Evolutionary conservation across 2,888 invertebrate species (phyloP).

Genomic region (Sialis fuliginosa): DNA sequence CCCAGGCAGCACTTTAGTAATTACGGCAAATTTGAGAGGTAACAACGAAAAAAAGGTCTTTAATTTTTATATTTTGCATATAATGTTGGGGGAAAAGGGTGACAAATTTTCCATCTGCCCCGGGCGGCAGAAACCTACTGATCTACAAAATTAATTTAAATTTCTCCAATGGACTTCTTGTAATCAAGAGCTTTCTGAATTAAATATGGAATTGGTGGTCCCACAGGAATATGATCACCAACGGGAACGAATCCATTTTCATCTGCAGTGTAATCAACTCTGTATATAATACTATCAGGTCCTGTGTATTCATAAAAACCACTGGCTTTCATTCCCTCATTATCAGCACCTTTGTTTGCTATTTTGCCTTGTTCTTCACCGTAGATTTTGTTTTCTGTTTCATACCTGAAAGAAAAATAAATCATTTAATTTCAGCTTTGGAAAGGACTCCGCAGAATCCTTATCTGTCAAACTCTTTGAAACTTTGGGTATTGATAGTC

Average conservation of each 20-base stretch:
- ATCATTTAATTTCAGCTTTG: not conserved
- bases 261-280: slow-evolving; percentile 40
- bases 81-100: too few species aligned
- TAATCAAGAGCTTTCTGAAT: slow-evolving; percentile 15
- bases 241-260: slow-evolving; percentile 44
- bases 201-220: slow-evolving; percentile 23
- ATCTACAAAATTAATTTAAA: slow-evolving; percentile 5
- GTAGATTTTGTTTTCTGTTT: slow-evolving; percentile 43
- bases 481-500: too few species aligned
- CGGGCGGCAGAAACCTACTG: not conserved
- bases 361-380: slow-evolving; percentile 39
- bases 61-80: too few species aligned
- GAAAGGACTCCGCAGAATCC: too few species aligned
- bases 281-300: slow-evolving; percentile 35
- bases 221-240: slow-evolving; percentile 43
- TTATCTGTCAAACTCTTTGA: too few species aligned
- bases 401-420: slow-evolving; percentile 24
- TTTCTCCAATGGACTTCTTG: slow-evolving; percentile 10
- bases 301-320: slow-evolving; percentile 19
- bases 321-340: not conserved
- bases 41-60: too few species aligned
- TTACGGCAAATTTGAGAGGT: too few species aligned
- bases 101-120: too few species aligned
- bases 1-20: too few species aligned
- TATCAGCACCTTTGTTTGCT: slow-evolving; percentile 13